Conservation (phyloP, 2,888 invertebrate genomes). For the Folsomia candida region DNA sequence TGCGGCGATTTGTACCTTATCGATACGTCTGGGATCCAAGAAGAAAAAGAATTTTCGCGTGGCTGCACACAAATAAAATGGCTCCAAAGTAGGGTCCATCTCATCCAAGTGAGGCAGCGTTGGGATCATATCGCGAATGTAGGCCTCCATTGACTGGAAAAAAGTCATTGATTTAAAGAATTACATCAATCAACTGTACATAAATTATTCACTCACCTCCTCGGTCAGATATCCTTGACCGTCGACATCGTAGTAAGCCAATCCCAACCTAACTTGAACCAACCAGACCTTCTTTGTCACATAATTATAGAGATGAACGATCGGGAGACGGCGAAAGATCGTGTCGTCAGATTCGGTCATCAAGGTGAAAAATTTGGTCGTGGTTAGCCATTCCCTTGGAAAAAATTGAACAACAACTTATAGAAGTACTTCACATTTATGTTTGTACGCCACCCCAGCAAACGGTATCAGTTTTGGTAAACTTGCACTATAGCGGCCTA, state of each 20-base stretch:
- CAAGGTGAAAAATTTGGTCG: neutral
- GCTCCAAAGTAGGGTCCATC: constrained; percentile 87
- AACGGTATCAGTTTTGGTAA: too few species aligned
- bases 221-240: constrained; percentile 88
- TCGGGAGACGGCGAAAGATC: constrained; percentile 60
- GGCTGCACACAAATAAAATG: constrained; percentile 94
- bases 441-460: too few species aligned
- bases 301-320: constrained; percentile 88
- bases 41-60: constrained; percentile 95
- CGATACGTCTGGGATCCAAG: constrained; percentile 82
- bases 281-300: constrained; percentile 94
- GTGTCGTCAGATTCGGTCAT: neutral
- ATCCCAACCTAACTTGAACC: constrained; percentile 87
- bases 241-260: constrained; percentile 87
- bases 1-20: constrained; percentile 84
- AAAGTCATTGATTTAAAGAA: too few species aligned
- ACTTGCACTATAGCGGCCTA: too few species aligned
- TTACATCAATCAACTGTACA: too few species aligned
- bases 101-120: constrained; percentile 86
- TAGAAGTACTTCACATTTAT: too few species aligned
- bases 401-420: too few species aligned
- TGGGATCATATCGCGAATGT: constrained; percentile 88
- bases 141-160: constrained; percentile 93
- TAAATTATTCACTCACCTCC: constrained; percentile 66
- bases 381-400: neutral